Evolutionary conservation across 2,888 invertebrate species (phyloP), one percentile per base, ranked within the genome.

Genomic region (Coelopa pilipes): DNA sequence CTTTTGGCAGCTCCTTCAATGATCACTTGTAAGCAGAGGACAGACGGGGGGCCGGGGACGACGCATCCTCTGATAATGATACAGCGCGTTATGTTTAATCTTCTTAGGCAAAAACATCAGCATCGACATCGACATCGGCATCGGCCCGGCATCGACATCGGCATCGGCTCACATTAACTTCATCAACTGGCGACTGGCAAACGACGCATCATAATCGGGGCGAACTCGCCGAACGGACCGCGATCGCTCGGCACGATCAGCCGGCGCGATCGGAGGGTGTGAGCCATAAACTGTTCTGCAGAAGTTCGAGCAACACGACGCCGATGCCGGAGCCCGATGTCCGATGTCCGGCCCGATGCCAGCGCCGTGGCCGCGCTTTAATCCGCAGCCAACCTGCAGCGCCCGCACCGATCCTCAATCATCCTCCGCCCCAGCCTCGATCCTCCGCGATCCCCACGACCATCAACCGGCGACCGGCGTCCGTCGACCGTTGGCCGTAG

Each of bases 11-110:
- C 73, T 46, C 67, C 55, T 68, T 49, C 70, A 71, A 46, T 59
- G 65, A 75, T 75, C 72, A 50, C 63, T 55, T 69, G 67, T 34
- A 34, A 34, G 34, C 21, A 49, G 12, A 50, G n/a, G 21, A 13
- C 45, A 21, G 1, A 19, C 49, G 47, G 21, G 5, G 50, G 12
- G 50, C 21, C 68, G 59, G 59, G 73, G 70, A 62, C 68, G 70
- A 49, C 55, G 69, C 73, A 73, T 76, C 75, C 76, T 74, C 76
- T 77, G 79, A 79, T 80, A 79, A 79, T 80, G 78, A 79, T 79
- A 79, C 77, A 76, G 78, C 78, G 79, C 78, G 80, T 78, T 79
- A 77, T 77, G 78, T 74, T 79, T 80, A 79, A 80, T 80, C 80
- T 79, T 76, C 78, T 79, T 76, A 79, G 76, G 78, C 49, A 66